A percentile compares a stretch with the other conserved stretches of the same genome.
phyloP scores from a whole-genome alignment of 1,140 invertebrate genomes.

The Sitophilus oryzae region DNA sequence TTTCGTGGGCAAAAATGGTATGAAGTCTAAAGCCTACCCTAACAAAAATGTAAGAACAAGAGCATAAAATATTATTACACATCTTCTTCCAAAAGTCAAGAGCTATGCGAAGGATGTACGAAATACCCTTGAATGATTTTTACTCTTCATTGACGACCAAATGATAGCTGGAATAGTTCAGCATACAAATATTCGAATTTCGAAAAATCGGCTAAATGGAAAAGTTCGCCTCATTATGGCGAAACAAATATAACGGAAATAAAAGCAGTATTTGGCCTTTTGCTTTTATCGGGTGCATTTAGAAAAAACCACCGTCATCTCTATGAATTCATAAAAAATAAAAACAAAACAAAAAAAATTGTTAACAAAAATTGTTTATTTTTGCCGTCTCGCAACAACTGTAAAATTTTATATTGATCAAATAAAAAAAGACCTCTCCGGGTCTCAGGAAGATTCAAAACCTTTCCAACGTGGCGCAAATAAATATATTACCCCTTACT shows the following conservation, averaged over 20 bases:
- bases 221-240: background rate
- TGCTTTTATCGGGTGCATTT: background rate
- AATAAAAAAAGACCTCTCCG: too few relatives aligned
- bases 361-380: too few relatives aligned
- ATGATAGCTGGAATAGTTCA: background rate
- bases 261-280: background rate
- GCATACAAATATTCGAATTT: background rate
- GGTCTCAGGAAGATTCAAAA: too few relatives aligned
- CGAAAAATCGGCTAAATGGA: background rate
- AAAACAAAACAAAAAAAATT: too few relatives aligned
- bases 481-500: too few relatives aligned
- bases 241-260: background rate
- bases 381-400: too few relatives aligned
- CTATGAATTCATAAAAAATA: too few relatives aligned
- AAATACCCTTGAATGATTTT: background rate
- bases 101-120: conserved; percentile 1
- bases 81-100: conserved; percentile 11
- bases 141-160: background rate
- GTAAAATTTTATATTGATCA: too few relatives aligned
- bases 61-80: conserved; percentile 12
- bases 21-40: conserved; percentile 1
- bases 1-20: too few relatives aligned
- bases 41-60: background rate
- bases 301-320: background rate
- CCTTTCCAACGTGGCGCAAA: too few relatives aligned